A percentile compares a stretch with the other conserved stretches of the same genome.
These are phyloP conservation scores for Prunella himalayana DNA, from an alignment of 2,113 vertebrate genomes.

Conservation along the genomic window DNA sequence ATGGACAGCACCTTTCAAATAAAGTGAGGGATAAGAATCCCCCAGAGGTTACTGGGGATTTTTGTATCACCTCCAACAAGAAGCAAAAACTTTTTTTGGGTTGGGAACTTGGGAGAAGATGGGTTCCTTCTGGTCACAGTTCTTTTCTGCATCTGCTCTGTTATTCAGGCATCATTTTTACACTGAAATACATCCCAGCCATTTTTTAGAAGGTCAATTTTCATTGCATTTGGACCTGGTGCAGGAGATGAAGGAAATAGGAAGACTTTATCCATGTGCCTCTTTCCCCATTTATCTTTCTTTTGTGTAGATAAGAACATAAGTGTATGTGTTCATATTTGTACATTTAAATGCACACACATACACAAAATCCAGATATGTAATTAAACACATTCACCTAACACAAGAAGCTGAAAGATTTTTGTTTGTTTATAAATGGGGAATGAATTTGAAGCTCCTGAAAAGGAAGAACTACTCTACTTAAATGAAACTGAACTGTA, in stretches of 20 bases:
- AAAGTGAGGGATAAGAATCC: background rate
- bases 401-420: background rate
- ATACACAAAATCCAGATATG: background rate
- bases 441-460: background rate
- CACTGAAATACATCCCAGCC: rapidly evolving
- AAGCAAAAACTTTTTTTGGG: background rate
- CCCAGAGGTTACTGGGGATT: background rate
- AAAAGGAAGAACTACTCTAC: background rate
- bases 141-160: background rate
- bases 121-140: background rate
- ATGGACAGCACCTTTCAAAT: background rate
- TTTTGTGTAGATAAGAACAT: background rate
- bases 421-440: background rate
- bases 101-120: background rate
- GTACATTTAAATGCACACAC: background rate
- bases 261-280: background rate
- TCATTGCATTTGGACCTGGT: background rate
- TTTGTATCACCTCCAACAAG: background rate
- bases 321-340: background rate
- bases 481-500: background rate
- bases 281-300: background rate
- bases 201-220: background rate
- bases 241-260: background rate
- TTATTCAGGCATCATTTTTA: background rate
- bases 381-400: background rate